phyloP scores from a whole-genome alignment of 64 coral and sea anemone genomes.

The Acropora yongei region DNA sequence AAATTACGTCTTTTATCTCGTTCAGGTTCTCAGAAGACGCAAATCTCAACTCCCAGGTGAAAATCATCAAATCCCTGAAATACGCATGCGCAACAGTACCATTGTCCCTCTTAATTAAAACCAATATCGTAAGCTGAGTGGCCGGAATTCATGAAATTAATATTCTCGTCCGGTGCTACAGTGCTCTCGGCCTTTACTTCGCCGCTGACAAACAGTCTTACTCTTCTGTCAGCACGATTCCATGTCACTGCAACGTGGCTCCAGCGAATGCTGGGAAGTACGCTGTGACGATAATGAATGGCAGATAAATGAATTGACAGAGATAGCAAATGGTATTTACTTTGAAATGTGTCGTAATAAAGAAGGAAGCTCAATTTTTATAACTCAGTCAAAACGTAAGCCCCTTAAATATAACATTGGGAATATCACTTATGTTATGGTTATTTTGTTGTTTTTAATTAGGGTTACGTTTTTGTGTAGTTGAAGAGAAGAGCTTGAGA shows the following conservation, averaged over 20 bases:
- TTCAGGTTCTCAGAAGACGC: neutral
- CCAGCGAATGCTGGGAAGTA: neutral
- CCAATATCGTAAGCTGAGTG: conserved; percentile 20
- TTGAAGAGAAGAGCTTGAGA: too few relatives aligned
- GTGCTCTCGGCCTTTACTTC: neutral
- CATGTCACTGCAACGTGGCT: conserved; percentile 21
- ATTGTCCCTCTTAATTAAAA: neutral
- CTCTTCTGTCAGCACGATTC: neutral
- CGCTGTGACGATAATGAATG: neutral
- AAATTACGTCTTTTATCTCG: neutral
- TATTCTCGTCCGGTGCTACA: neutral
- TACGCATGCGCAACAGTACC: neutral
- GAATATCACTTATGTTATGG: too few relatives aligned
- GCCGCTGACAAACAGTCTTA: neutral
- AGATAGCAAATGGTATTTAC: too few relatives aligned
- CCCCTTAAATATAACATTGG: too few relatives aligned
- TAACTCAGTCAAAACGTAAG: too few relatives aligned
- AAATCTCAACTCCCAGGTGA: neutral
- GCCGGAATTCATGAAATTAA: conserved; percentile 23
- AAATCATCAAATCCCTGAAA: conserved; percentile 5
- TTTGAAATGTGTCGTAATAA: too few relatives aligned
- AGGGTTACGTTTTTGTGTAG: too few relatives aligned
- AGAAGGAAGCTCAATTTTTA: too few relatives aligned
- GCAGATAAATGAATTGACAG: too few relatives aligned
- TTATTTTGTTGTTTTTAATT: too few relatives aligned